Evolutionary conservation across 2,888 invertebrate species (phyloP).

Genomic region (Sepioteuthis lessoniana): DNA sequence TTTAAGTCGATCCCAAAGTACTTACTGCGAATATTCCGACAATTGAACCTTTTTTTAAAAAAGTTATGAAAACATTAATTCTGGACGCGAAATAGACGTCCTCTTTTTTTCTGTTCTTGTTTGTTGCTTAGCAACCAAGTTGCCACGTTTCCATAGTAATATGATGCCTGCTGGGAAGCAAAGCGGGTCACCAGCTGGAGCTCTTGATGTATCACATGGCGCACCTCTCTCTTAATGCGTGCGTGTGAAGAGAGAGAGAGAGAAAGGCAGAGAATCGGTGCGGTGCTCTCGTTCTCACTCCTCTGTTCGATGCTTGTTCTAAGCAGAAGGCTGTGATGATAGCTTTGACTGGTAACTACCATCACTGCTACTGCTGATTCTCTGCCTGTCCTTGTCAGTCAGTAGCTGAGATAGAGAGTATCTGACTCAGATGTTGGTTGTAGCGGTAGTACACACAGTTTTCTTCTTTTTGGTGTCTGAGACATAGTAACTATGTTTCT

Average conservation of each 20-base stretch:
- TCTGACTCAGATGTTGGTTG: neutral
- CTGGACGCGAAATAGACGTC: neutral
- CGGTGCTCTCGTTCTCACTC: neutral
- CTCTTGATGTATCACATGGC: constrained; percentile 52
- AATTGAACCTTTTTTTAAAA: neutral
- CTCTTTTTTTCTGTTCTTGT: neutral
- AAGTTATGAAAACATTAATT: neutral
- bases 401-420: neutral
- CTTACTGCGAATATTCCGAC: neutral
- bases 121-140: neutral
- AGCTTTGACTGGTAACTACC: neutral
- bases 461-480: too few species aligned
- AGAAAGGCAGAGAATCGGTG: too few species aligned
- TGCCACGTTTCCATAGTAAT: constrained; percentile 52
- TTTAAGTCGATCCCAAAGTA: neutral
- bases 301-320: neutral
- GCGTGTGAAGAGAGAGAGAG: neutral
- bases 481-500: too few species aligned
- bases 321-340: neutral
- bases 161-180: constrained; percentile 51
- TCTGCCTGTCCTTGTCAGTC: neutral
- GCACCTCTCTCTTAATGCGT: neutral
- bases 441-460: neutral
- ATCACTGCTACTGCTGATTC: neutral
- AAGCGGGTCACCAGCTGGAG: constrained; percentile 52